phyloP scores from a whole-genome alignment of 2,888 invertebrate species.

The Electrophaes corylata region DNA sequence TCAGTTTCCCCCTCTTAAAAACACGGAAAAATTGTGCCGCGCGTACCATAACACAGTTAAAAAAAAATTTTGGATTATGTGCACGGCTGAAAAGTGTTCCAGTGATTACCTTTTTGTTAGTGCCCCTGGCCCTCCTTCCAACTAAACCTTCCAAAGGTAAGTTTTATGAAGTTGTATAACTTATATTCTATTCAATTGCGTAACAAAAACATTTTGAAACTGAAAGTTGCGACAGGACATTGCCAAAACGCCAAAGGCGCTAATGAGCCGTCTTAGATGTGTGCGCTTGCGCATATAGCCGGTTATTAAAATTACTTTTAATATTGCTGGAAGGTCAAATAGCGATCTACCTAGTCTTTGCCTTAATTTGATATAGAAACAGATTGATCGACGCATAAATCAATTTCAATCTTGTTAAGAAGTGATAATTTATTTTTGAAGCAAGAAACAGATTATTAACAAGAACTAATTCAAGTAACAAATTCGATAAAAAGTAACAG shows the following conservation, averaged over 20 bases:
- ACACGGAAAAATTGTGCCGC: conserved; percentile 80
- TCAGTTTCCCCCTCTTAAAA: conserved; percentile 60
- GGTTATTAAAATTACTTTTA: conserved; percentile 28
- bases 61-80: conserved; percentile 79
- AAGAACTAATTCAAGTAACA: conserved; percentile 1
- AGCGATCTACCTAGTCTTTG: conserved; percentile 24
- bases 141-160: conserved; percentile 50
- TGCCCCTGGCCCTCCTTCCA: conserved; percentile 65
- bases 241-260: conserved; percentile 52
- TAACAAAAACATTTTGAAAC: conserved; percentile 53
- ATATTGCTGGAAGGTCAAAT: conserved; percentile 28
- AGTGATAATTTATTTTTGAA: conserved; percentile 14
- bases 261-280: conserved; percentile 56
- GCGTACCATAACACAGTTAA: conserved; percentile 53
- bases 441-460: not conserved
- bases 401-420: conserved; percentile 18
- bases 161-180: conserved; percentile 48
- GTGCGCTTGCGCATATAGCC: conserved; percentile 33
- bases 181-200: conserved; percentile 42
- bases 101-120: conserved; percentile 67
- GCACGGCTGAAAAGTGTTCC: conserved; percentile 75
- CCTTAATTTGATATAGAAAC: conserved; percentile 32
- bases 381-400: conserved; percentile 31
- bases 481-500: conserved; percentile 11
- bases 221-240: conserved; percentile 62